Evolutionary conservation across 1,140 invertebrate species (phyloP), one percentile per base, ranked within the genome.

Genomic region (Tetragonula clypearis): DNA sequence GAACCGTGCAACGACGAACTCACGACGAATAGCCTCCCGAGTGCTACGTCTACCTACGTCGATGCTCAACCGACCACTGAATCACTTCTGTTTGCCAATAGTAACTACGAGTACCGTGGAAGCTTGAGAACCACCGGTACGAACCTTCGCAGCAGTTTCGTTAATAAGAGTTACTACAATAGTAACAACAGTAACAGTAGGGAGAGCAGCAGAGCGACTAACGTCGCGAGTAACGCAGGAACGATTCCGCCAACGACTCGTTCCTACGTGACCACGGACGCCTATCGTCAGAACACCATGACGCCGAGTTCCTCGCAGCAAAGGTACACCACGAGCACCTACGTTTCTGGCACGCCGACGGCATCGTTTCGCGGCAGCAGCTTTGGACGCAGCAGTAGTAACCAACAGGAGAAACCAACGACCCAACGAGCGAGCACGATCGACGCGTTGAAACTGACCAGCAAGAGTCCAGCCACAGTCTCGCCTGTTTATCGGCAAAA

Each of bases 401-500:
- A n/a, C n/a, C n/a, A n/a, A n/a, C n/a, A n/a, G 0, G 73, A 84
- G 1, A 14, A 30, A 0, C 66, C 75, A 1, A 35, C 15, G 11
- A 77, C 56, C 1, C 55, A n/a, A n/a, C n/a, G 56, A 23, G n/a
- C 17, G 62, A 15, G 53, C 68, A 69, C n/a, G 71, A 35, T 49
- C 73, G 90, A 79, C 75, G 23, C 15, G 35, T 35, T 35, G 11
- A 86, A 35, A 66, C 12, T 55, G 14, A 78, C 85, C 2, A 86
- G 82, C 0, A 91, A 88, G 26, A 86, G 79, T 53, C 86, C 89
- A 0, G 75, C 79, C 26, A 80, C 85, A 71, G 73, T 84, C 15
- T 90, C 88, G 53, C 88, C 88, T 68, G 91, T 55, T 68, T 89
- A 88, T 60, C 88, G 88, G 53, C 91, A 91, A 19, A 95, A 94